These are phyloP conservation scores for Caenorhabditis sp. DNA, from an alignment of 2,888 invertebrate genomes.

Conservation along the genomic window DNA sequence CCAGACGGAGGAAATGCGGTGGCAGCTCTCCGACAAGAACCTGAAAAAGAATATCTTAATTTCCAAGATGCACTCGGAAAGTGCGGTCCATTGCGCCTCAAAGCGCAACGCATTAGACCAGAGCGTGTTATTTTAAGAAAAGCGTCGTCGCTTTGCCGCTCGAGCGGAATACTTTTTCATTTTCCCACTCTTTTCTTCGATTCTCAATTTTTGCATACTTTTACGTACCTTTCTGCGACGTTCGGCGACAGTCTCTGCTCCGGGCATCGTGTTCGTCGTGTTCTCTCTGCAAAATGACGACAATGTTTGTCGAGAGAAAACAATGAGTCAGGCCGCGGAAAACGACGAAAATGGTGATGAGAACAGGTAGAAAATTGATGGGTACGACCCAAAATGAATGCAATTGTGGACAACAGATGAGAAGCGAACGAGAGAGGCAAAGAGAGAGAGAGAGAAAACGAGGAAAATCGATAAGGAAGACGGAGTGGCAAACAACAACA, in stretches of 20 bases:
- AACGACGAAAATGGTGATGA: background rate
- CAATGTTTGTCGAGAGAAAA: slow-evolving; percentile 18
- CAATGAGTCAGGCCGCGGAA: background rate
- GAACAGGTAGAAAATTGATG: too few species aligned
- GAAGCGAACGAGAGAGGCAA: background rate
- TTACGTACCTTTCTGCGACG: slow-evolving; percentile 57
- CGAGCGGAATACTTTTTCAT: background rate
- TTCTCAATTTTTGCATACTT: too few species aligned
- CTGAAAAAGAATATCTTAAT: too few species aligned
- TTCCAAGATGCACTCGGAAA: background rate
- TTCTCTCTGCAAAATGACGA: slow-evolving; percentile 23
- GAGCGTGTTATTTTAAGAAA: too few species aligned
- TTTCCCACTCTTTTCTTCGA: background rate
- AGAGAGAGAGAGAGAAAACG: slow-evolving; percentile 11
- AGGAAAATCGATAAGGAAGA: slow-evolving; percentile 44
- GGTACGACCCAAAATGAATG: too few species aligned
- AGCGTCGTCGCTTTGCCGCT: background rate
- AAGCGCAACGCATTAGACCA: too few species aligned
- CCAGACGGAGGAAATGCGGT: slow-evolving; percentile 71
- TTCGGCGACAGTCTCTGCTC: slow-evolving; percentile 55
- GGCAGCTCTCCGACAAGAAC: slow-evolving; percentile 71
- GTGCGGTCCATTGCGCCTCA: too few species aligned
- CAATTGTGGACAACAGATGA: too few species aligned
- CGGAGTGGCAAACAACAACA: slow-evolving; percentile 16
- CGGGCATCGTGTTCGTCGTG: slow-evolving; percentile 27